A percentile compares a stretch with the other conserved stretches of the same genome.
Evolutionary conservation across 2,113 vertebrate species (phyloP).

Genomic region (Lasiurus borealis): DNA sequence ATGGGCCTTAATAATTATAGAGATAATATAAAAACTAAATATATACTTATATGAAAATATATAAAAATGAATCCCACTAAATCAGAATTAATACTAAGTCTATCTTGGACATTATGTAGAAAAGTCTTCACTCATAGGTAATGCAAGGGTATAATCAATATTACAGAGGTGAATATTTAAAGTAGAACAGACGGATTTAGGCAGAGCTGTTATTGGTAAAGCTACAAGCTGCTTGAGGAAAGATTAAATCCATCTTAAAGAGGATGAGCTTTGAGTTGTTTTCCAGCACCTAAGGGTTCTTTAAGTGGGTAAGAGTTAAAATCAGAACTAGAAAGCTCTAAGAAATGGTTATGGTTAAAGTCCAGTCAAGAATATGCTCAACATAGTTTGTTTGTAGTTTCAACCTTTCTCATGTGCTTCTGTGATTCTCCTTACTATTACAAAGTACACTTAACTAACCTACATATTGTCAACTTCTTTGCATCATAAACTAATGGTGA

Average conservation of each 20-base stretch:
- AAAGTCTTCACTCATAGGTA: not conserved
- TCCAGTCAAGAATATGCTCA: not conserved
- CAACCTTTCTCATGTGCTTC: not conserved
- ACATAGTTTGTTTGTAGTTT: constrained; percentile 10
- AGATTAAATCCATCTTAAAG: constrained; percentile 76
- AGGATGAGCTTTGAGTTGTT: constrained; percentile 66
- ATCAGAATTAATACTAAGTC: not conserved
- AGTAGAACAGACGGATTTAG: constrained; percentile 61
- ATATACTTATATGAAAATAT: constrained; percentile 1
- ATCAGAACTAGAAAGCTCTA: constrained; percentile 1
- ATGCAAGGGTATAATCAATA: not conserved
- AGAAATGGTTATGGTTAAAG: not conserved
- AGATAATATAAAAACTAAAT: not conserved
- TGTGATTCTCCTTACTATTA: not conserved
- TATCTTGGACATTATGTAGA: not conserved
- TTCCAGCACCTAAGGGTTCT: constrained; percentile 56
- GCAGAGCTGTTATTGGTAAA: constrained; percentile 59
- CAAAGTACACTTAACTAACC: not conserved
- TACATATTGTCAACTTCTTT: not conserved
- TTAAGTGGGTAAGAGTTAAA: constrained; percentile 57
- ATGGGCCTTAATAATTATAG: not conserved
- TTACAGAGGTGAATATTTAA: constrained; percentile 33
- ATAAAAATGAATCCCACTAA: constrained; percentile 30
- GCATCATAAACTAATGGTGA: not conserved
- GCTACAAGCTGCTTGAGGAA: constrained; percentile 68